phyloP scores from a whole-genome alignment of 1,140 invertebrate genomes.

The Pollicipes pollicipes region DNA sequence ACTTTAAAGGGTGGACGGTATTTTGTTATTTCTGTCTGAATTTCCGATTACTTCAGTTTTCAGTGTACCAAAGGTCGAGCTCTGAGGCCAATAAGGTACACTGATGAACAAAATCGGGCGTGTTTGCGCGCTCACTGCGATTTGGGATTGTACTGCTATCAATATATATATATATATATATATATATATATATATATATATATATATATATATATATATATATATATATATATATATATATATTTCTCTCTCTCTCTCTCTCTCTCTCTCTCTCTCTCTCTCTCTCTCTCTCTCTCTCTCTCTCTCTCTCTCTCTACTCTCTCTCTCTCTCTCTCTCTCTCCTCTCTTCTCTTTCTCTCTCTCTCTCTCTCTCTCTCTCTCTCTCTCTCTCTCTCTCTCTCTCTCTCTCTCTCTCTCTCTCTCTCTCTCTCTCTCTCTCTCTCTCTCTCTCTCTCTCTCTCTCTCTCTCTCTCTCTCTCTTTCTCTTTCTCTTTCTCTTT shows the following conservation, averaged over 20 bases:
- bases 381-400: not conserved
- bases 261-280: not conserved
- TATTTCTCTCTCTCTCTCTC: not conserved
- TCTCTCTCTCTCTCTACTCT: not conserved
- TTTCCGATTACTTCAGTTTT: too few relatives aligned
- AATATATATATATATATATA: not conserved
- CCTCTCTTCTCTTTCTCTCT: not conserved
- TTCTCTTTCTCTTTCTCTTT: too few relatives aligned
- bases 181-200: not conserved
- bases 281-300: not conserved
- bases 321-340: not conserved
- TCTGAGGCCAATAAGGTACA: too few relatives aligned
- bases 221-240: constrained; percentile 4
- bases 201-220: not conserved
- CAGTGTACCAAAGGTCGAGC: too few relatives aligned
- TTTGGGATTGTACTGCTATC: not conserved
- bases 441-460: constrained; percentile 9
- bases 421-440: constrained; percentile 9
- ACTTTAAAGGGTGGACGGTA: too few relatives aligned
- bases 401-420: not conserved
- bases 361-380: not conserved
- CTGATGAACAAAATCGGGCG: too few relatives aligned
- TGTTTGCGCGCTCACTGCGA: not conserved
- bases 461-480: not conserved
- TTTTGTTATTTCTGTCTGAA: too few relatives aligned